Evolutionary conservation across 2,888 invertebrate genomes (phyloP), one percentile per base, ranked within the genome.

Genomic region (Tiliacea citrago): DNA sequence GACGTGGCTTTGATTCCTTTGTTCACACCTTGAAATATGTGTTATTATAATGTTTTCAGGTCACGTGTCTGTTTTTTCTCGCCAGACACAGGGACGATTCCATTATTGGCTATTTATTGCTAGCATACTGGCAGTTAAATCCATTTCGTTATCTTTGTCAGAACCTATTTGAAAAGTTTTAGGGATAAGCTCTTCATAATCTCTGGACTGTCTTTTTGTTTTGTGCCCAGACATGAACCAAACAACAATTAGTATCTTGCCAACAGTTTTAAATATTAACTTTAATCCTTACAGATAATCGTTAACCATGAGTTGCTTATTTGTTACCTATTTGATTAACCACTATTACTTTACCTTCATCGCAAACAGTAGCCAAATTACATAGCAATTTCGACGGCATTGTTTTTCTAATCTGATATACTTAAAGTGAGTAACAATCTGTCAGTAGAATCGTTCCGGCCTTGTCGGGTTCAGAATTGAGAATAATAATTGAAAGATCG

Each of bases 401-500:
- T 88, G 88, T 88, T 88, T 85, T 88, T 90, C 83, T 91, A 92
- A 92, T 91, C 92, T 88, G 92, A 91, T 90, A 88, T 88, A n/a
- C n/a, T n/a, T n/a, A 91, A 82, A 89, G 89, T 89, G 86, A 91
- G 84, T 84, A 87, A 82, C 90, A 91, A 90, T 92, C 91, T 91
- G 89, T 86, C 87, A 76, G 86, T 89, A 88, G 89, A 90, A 90
- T 88, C 89, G 87, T 88, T 84, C 89, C 90, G 94, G 92, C 94
- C 94, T 94, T 94, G 95, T 89, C 81, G 86, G 87, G 88, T 89
- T 89, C 90, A 89, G 94, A 93, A 94, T 95, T 94, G 95, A 94
- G 92, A 89, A 91, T 91, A 91, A 93, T 94, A 94, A 95, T 94
- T 95, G 95, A 92, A 93, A 92, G 94, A 94, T 92, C 91, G 91